phyloP scores from a whole-genome alignment of 2,797 vertebrate species.

The Rhinogobio ventralis region DNA sequence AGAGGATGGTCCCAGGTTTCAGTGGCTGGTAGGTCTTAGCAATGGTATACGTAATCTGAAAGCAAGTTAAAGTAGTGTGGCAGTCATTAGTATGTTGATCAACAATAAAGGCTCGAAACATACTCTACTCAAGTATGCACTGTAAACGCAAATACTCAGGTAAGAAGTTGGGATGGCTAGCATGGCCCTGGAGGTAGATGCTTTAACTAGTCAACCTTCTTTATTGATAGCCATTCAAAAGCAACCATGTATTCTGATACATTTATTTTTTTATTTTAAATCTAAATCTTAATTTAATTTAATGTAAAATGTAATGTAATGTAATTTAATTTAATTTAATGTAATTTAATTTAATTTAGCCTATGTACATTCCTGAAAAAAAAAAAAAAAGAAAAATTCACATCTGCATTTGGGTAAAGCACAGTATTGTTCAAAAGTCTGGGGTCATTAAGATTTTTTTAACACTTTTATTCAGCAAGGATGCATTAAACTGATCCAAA shows the following conservation, averaged over 20 bases:
- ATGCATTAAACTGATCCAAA: background rate
- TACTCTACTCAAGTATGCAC: background rate
- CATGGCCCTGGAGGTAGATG: background rate
- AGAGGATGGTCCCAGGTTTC: slow-evolving; percentile 77
- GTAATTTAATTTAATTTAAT: no score
- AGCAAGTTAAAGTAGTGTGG: slow-evolving; percentile 36
- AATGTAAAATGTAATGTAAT: no score
- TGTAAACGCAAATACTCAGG: background rate
- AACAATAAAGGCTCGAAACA: slow-evolving; percentile 53
- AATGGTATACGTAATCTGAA: slow-evolving; percentile 83
- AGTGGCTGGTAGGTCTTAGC: slow-evolving; percentile 84
- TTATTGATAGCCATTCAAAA: background rate
- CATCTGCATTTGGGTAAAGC: background rate
- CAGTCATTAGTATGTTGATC: slow-evolving; percentile 61
- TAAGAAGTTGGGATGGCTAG: background rate
- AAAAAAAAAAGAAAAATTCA: no score
- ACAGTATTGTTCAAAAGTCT: background rate
- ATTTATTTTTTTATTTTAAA: no score
- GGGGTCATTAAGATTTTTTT: background rate
- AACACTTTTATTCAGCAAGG: background rate
- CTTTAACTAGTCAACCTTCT: background rate
- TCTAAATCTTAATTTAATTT: no score
- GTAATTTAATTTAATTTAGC: no score
- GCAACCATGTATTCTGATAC: background rate
- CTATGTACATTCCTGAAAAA: no score